Evolutionary conservation across 2,888 invertebrate species (phyloP).

Genomic region (Scaptodrosophila latifasciaeformis): DNA sequence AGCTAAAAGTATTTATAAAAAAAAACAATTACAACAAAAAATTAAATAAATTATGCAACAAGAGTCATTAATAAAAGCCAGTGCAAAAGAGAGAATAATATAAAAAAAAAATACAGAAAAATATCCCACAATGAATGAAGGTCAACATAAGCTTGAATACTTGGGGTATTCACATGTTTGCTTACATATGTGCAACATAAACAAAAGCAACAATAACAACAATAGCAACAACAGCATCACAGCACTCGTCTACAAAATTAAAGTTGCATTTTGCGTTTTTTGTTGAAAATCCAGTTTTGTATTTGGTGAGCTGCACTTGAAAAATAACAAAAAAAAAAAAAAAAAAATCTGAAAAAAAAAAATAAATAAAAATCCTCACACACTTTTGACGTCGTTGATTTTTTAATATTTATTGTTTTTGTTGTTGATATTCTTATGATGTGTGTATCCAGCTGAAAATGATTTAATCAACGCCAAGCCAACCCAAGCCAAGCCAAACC

Average conservation of each 20-base stretch:
- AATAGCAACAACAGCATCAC: constrained; percentile 20
- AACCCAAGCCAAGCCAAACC: constrained; percentile 1
- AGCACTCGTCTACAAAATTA: too few relatives aligned
- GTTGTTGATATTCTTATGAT: constrained; percentile 4
- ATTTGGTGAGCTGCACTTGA: constrained; percentile 63
- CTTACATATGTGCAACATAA: constrained; percentile 51
- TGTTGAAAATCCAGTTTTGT: constrained; percentile 64
- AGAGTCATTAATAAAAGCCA: constrained; percentile 65
- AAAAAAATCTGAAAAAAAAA: neutral
- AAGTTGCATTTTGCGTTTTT: constrained; percentile 54
- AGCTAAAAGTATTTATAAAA: constrained; percentile 44
- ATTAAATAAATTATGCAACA: constrained; percentile 66
- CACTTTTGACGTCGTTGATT: constrained; percentile 6
- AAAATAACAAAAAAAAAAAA: constrained; percentile 19
- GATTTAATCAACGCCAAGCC: constrained; percentile 36
- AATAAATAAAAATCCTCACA: constrained; percentile 3
- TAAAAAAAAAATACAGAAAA: constrained; percentile 26
- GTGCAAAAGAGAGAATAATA: constrained; percentile 24
- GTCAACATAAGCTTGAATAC: constrained; percentile 43
- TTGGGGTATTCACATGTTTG: constrained; percentile 4
- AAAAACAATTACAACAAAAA: constrained; percentile 21
- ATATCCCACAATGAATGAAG: constrained; percentile 65
- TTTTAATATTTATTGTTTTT: constrained; percentile 14
- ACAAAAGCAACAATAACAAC: constrained; percentile 17
- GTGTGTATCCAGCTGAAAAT: constrained; percentile 25